phyloP scores from a whole-genome alignment of 2,113 vertebrate genomes.

The Shinisaurus crocodilurus region DNA sequence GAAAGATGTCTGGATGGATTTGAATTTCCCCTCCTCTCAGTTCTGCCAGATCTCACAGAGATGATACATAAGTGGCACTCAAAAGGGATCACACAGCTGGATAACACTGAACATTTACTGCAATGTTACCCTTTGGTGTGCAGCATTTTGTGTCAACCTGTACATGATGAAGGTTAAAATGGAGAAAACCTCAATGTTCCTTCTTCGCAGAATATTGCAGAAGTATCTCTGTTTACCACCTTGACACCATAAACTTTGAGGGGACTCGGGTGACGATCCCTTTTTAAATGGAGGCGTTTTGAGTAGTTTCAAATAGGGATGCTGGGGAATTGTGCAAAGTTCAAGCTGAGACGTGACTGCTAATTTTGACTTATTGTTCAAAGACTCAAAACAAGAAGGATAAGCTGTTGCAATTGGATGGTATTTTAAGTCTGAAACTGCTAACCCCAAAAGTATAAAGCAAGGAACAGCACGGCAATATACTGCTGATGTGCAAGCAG shows the following conservation, averaged over 20 bases:
- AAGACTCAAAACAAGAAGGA: no score
- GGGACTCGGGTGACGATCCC: no score
- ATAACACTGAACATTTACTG: background rate
- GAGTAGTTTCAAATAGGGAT: background rate
- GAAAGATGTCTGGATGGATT: background rate
- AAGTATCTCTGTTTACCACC: background rate
- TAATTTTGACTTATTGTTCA: background rate
- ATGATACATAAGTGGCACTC: background rate
- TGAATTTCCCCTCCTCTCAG: background rate
- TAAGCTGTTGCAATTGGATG: background rate
- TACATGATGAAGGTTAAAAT: background rate
- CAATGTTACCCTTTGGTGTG: background rate
- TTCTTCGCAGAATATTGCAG: background rate
- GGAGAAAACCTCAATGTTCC: background rate
- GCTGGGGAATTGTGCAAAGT: background rate
- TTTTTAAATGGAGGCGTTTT: no score
- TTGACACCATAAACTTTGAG: background rate
- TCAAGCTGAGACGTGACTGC: background rate
- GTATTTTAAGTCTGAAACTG: background rate
- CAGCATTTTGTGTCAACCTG: background rate
- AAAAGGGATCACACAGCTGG: background rate
- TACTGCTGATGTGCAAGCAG: background rate
- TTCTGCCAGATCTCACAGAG: background rate
- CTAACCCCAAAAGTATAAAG: background rate
- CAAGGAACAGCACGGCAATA: background rate